These are phyloP conservation scores for Conistra vaccinii DNA, from an alignment of 2,888 invertebrate genomes.

Conservation along the genomic window DNA sequence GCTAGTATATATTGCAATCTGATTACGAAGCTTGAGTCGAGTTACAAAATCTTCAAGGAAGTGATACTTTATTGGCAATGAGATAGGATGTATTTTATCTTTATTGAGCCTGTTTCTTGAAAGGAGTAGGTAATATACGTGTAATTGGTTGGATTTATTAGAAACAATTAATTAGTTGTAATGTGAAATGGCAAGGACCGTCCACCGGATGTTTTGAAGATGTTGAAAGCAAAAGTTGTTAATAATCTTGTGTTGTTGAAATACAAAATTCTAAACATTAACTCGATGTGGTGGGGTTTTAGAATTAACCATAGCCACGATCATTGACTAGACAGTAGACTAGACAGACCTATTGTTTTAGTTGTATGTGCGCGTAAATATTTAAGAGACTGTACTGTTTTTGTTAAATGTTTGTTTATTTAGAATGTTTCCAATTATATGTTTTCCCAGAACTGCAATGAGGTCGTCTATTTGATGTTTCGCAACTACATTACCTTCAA, in stretches of 20 bases:
- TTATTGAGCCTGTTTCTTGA: constrained; percentile 13
- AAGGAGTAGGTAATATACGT: neutral
- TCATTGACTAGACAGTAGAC: neutral
- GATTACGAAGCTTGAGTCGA: constrained; percentile 36
- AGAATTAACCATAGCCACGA: neutral
- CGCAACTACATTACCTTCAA: constrained; percentile 32
- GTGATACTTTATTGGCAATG: constrained; percentile 41
- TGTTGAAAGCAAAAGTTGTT: constrained; percentile 36
- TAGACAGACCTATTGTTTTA: constrained; percentile 1
- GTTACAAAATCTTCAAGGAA: constrained; percentile 60
- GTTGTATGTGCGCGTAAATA: constrained; percentile 10
- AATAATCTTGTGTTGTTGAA: neutral
- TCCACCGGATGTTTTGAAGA: constrained; percentile 22
- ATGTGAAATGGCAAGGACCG: neutral
- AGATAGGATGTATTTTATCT: constrained; percentile 44
- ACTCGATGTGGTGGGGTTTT: neutral
- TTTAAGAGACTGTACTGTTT: constrained; percentile 23
- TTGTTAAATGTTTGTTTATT: constrained; percentile 36
- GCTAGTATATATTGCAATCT: constrained; percentile 55
- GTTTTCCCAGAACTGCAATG: constrained; percentile 43
- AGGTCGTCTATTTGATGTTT: constrained; percentile 50
- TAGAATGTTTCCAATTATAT: constrained; percentile 15
- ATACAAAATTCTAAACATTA: neutral
- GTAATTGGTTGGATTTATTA: neutral
- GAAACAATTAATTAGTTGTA: constrained; percentile 3